Evolutionary conservation across 2,888 invertebrate genomes (phyloP), one percentile per base, ranked within the genome.

Genomic region (Cheilosia scutellata): DNA sequence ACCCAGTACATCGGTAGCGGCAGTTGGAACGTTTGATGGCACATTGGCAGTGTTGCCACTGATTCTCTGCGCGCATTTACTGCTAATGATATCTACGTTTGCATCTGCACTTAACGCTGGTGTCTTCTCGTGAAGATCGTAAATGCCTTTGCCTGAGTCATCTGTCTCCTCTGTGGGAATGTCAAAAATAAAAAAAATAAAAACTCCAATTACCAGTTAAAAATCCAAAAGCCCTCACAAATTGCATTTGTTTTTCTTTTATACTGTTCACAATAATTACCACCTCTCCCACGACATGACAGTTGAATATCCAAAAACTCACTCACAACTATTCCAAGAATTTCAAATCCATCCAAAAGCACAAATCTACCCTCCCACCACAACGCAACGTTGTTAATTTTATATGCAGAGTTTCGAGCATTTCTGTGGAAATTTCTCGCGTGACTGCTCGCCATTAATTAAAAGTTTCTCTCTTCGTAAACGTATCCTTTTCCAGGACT

Each of bases 401-500:
- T 65, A 47, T 44, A 60, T 49, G n/a, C 47, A 31, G 60, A 72
- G 62, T 72, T 86, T 51, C 51, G 3, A 47, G 47, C 42, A 68
- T 72, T 86, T 86, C 82, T 82, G 82, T 76, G 76, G 82, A 86
- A 86, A 86, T 86, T 82, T 86, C 77, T 86, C 72, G 86, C 86
- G 86, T 86, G 86, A 86, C 86, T 86, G 76, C 76, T 72, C 47
- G 72, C 66, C 57, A 86, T 86, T 86, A 86, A 86, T 86, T 86
- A 86, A 77, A 86, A 86, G 62, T 82, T 86, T 82, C 58, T 42
- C 72, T 51, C 51, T 29, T 7, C 25, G n/a, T 7, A 25, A 51
- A 13, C 27, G 51, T 55, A 49, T 53, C 58, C 51, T 51, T 82
- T 33, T 51, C 16, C 13, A 63, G 70, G 77, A 79, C 65, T 51